These are phyloP conservation scores for Orthonychiurus folsomi DNA, from an alignment of 2,888 invertebrate species.

Conservation along the genomic window DNA sequence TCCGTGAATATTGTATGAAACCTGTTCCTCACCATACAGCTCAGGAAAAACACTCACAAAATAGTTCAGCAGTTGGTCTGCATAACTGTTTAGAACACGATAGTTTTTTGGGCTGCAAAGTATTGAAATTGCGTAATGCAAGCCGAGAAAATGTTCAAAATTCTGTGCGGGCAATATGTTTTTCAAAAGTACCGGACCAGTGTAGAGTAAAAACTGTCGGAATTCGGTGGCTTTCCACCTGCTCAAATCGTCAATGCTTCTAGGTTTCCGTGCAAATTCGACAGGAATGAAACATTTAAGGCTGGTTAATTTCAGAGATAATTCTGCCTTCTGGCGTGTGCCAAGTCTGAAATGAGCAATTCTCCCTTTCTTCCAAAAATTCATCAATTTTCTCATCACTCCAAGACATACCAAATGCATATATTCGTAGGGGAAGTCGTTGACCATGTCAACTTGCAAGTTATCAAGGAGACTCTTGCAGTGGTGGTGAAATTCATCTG, in stretches of 20 bases:
- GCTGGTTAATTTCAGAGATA: conserved; percentile 3
- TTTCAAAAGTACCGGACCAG: conserved; percentile 34
- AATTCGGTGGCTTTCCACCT: conserved; percentile 41
- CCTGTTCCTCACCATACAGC: conserved; percentile 42
- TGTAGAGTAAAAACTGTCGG: conserved; percentile 37
- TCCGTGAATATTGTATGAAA: conserved; percentile 44
- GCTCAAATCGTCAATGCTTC: conserved; percentile 30
- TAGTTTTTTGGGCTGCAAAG: not conserved
- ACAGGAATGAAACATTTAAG: not conserved
- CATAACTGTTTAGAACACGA: conserved; percentile 27
- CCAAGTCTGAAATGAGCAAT: not conserved
- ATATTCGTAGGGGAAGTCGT: conserved; percentile 16
- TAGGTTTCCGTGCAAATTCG: conserved; percentile 39
- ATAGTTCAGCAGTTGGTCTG: conserved; percentile 30
- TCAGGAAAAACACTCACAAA: conserved; percentile 40
- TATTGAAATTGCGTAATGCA: conserved; percentile 15
- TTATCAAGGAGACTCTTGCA: conserved; percentile 4
- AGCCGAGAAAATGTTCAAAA: conserved; percentile 17
- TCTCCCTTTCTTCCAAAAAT: conserved; percentile 14
- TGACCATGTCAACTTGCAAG: conserved; percentile 18
- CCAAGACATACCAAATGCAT: conserved; percentile 24
- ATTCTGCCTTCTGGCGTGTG: not conserved
- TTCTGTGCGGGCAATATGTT: conserved; percentile 16
- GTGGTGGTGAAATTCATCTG: not conserved
- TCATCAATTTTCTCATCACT: conserved; percentile 16